Evolutionary conservation across 1,140 invertebrate genomes (phyloP).

Genomic region (Conus ventricosus): DNA sequence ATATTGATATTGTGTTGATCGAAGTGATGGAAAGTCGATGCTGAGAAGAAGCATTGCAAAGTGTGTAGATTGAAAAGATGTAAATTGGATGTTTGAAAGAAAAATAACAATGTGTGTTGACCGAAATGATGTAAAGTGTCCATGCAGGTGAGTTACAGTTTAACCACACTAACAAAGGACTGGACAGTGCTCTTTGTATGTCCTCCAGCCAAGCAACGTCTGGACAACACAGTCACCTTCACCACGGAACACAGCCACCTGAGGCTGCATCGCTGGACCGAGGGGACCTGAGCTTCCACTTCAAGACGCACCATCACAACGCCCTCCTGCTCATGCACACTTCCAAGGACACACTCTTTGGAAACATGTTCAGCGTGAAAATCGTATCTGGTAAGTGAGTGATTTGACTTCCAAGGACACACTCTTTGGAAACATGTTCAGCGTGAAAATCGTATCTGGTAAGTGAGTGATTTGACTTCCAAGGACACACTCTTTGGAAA

Average conservation of each 20-base stretch:
- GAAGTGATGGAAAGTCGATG: no score
- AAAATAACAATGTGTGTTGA: no score
- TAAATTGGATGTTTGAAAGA: no score
- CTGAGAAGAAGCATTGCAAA: no score
- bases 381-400: no score
- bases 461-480: neutral
- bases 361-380: no score
- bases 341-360: constrained; percentile 25
- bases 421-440: constrained; percentile 52
- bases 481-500: constrained; percentile 37
- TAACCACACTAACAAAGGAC: no score
- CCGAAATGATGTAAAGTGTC: no score
- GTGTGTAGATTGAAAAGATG: no score
- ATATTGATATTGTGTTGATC: no score
- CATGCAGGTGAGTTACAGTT: no score
- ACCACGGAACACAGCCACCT: constrained; percentile 93
- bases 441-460: constrained; percentile 58
- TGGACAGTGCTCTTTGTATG: neutral
- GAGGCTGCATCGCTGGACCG: constrained; percentile 92
- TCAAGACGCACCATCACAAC: constrained; percentile 91
- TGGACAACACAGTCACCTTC: constrained; percentile 83
- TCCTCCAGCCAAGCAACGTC: constrained; percentile 26
- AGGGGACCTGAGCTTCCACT: constrained; percentile 94
- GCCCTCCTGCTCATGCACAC: constrained; percentile 92
- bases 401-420: no score